Evolutionary conservation across 2,888 invertebrate genomes (phyloP).

Genomic region (Acanthococcus lagerstroemiae): DNA sequence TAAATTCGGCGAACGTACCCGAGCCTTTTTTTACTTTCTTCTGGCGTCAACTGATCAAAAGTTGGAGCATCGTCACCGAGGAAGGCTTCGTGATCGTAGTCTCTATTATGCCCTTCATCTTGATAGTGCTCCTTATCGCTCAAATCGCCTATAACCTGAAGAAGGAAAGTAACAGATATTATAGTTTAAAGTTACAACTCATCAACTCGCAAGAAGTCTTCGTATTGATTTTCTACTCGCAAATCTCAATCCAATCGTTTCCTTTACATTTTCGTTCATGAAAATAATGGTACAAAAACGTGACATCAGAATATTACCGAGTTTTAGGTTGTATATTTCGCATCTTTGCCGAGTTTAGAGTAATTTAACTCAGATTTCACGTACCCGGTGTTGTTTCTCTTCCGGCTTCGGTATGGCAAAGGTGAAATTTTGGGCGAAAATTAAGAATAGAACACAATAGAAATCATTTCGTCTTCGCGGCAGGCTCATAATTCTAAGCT

Average conservation of each 20-base stretch:
- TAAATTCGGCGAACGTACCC: conserved; percentile 47
- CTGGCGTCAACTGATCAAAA: conserved; percentile 87
- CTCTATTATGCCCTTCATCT: conserved; percentile 71
- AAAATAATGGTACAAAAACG: too few relatives aligned
- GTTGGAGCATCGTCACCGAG: conserved; percentile 89
- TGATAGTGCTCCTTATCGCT: conserved; percentile 53
- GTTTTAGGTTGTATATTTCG: too few relatives aligned
- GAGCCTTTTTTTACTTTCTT: conserved; percentile 84
- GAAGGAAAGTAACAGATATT: background rate
- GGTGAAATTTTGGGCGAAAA: background rate
- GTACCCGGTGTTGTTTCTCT: background rate
- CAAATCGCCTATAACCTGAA: background rate
- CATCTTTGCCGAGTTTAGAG: too few relatives aligned
- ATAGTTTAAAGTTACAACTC: background rate
- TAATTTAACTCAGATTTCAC: too few relatives aligned
- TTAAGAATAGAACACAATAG: background rate
- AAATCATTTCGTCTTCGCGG: background rate
- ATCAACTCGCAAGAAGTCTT: background rate
- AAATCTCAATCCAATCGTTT: background rate
- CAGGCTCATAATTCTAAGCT: background rate
- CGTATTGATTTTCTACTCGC: background rate
- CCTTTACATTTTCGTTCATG: too few relatives aligned
- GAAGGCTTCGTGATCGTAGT: conserved; percentile 96
- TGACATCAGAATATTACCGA: too few relatives aligned
- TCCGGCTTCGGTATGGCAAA: background rate